Conservation (phyloP, 2,888 invertebrate species). For the Machimus atricapillus region DNA sequence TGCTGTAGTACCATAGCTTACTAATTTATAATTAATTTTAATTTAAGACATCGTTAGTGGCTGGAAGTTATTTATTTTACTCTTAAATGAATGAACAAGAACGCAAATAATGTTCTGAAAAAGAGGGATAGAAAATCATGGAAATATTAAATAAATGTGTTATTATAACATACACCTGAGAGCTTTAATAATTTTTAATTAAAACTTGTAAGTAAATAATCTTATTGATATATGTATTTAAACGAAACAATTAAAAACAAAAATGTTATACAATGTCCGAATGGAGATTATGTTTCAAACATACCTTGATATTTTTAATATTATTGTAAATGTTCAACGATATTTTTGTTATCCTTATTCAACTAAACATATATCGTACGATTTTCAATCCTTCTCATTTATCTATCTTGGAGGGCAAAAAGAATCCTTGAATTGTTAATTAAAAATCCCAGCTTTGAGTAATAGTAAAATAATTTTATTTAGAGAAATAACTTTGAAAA, state of each 20-base stretch:
- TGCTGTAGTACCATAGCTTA: neutral
- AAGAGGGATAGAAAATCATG: neutral
- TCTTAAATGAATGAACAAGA: neutral
- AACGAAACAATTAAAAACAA: neutral
- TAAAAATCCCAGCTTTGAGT: too few relatives aligned
- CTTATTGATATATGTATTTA: neutral
- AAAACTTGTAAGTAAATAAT: constrained; percentile 19
- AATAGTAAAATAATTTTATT: too few relatives aligned
- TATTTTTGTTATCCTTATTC: neutral
- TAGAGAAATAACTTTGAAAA: too few relatives aligned
- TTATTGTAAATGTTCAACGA: neutral
- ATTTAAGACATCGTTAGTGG: neutral
- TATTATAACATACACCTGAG: constrained; percentile 25
- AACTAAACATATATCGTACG: neutral
- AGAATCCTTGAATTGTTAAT: neutral
- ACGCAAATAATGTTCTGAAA: neutral
- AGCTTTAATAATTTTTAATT: constrained; percentile 40
- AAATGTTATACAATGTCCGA: constrained; percentile 23
- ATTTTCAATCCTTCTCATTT: neutral
- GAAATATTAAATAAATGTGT: constrained; percentile 11
- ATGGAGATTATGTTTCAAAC: neutral
- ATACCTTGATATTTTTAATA: neutral
- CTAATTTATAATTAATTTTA: neutral
- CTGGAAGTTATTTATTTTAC: neutral
- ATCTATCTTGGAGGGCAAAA: neutral